phyloP scores from a whole-genome alignment of 2,888 invertebrate species.

The Macaria liturata region DNA sequence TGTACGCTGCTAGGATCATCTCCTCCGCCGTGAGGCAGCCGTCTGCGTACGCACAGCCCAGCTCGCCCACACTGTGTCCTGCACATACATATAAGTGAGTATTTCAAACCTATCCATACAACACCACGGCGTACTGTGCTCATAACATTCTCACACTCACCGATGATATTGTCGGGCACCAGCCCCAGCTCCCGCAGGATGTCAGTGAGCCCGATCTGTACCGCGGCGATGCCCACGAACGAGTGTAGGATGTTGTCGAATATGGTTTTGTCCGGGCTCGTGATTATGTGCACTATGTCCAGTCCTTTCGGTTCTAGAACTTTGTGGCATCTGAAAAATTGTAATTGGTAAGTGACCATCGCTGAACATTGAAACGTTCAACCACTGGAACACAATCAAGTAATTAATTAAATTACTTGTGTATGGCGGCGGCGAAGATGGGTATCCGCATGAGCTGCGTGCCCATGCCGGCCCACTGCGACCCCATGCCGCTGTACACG shows the following conservation, averaged over 20 bases:
- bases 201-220: conserved; percentile 73
- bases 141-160: conserved; percentile 15
- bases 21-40: conserved; percentile 92
- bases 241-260: conserved; percentile 84
- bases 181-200: conserved; percentile 47
- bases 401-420: conserved; percentile 48
- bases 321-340: conserved; percentile 27
- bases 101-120: no score
- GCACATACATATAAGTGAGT: neutral
- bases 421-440: conserved; percentile 81
- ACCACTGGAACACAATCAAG: neutral
- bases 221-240: conserved; percentile 89
- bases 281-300: conserved; percentile 34
- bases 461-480: conserved; percentile 88
- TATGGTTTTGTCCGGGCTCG: conserved; percentile 39
- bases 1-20: conserved; percentile 90
- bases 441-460: conserved; percentile 84
- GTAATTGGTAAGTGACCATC: neutral
- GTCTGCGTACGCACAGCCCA: conserved; percentile 96
- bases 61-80: conserved; percentile 88
- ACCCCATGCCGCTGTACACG: conserved; percentile 89
- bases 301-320: conserved; percentile 32
- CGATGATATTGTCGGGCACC: conserved; percentile 35
- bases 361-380: neutral
- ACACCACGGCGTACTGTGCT: no score